phyloP scores from a whole-genome alignment of 1,140 invertebrate species.

The Bacillus rossius region DNA sequence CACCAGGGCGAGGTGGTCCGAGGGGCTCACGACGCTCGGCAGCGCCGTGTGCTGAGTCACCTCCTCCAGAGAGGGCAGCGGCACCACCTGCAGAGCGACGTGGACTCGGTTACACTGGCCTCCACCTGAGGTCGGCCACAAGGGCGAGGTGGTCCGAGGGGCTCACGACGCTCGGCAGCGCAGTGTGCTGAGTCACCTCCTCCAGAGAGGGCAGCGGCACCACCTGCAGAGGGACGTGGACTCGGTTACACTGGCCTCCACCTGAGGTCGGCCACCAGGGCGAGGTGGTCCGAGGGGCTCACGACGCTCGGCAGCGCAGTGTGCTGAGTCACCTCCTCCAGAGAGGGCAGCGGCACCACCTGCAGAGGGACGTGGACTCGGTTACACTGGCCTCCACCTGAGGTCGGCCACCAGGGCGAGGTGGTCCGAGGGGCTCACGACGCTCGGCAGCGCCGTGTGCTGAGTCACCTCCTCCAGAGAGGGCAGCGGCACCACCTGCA shows the following conservation, averaged over 20 bases:
- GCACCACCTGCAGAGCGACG: too few relatives aligned
- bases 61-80: too few relatives aligned
- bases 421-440: slow-evolving; percentile 90
- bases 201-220: slow-evolving; percentile 74
- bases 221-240: slow-evolving; percentile 49
- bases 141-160: slow-evolving; percentile 92
- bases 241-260: too few relatives aligned
- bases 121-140: slow-evolving; percentile 70
- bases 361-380: too few relatives aligned
- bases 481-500: slow-evolving; percentile 70
- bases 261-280: too few relatives aligned
- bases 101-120: background rate
- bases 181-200: slow-evolving; percentile 61
- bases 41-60: too few relatives aligned
- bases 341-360: too few relatives aligned
- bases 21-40: too few relatives aligned
- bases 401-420: slow-evolving; percentile 81
- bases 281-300: too few relatives aligned
- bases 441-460: slow-evolving; percentile 73
- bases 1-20: too few relatives aligned
- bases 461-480: slow-evolving; percentile 62
- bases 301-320: too few relatives aligned
- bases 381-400: slow-evolving; percentile 42
- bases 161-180: slow-evolving; percentile 79
- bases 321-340: too few relatives aligned